phyloP scores from a whole-genome alignment of 2,113 vertebrate species.

The Apistogramma diplotaenia region DNA sequence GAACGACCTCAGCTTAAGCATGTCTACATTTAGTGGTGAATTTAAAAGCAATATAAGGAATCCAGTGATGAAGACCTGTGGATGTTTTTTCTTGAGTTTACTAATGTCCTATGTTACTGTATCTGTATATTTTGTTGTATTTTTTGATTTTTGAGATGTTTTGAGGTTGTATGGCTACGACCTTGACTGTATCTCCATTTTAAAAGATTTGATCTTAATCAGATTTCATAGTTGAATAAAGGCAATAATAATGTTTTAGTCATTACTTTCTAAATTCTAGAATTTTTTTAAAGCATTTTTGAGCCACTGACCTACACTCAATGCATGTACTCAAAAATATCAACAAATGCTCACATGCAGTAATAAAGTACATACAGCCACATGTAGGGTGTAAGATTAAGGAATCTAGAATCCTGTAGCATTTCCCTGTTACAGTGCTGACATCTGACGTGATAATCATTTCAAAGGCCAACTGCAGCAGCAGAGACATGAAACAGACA shows the following conservation, averaged over 20 bases:
- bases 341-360: neutral
- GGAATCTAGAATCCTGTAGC: neutral
- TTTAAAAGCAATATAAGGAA: too few relatives aligned
- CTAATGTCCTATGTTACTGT: too few relatives aligned
- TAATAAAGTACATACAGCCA: neutral
- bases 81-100: too few relatives aligned
- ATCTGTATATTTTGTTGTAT: too few relatives aligned
- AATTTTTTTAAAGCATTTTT: neutral
- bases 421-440: conserved; percentile 2
- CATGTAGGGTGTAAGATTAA: neutral
- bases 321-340: neutral
- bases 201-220: neutral
- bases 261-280: too few relatives aligned
- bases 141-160: too few relatives aligned
- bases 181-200: neutral
- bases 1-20: too few relatives aligned
- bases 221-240: neutral
- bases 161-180: too few relatives aligned
- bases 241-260: neutral
- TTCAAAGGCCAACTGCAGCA: neutral
- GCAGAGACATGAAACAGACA: conserved; percentile 25
- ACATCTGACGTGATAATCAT: conserved; percentile 15
- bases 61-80: too few relatives aligned
- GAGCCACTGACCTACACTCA: neutral
- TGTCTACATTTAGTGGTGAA: too few relatives aligned